Base-by-base conservation (phyloP, 2,797 vertebrate species). In the Pangasius djambal region DNA sequence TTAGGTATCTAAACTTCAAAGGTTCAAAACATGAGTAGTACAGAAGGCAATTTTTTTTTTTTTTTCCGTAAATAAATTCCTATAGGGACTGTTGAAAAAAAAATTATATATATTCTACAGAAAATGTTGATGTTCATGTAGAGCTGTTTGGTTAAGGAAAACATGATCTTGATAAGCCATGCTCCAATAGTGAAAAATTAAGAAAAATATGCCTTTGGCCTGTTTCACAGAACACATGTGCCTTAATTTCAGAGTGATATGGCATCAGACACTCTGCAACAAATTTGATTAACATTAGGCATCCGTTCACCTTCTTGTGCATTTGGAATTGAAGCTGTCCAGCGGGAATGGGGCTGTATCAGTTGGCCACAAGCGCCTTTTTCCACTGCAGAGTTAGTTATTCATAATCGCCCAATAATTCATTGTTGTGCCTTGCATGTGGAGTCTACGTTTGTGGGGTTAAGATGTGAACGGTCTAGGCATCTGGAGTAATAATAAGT, bases 401-500 rank as follows among this genome's bases (percentile, higher is more conserved):
- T 95, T 95, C 94, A 94, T 94, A 96, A 95, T 96, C 93, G 92
- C 93, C 83, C 93, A 93, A 94, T 95, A 95, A 95, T 90, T 95
- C 94, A 94, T 90, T 95, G 94, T 95, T 91, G 83, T 84, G 89
- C 40, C 79, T 85, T 18, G 93, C 91, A 88, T 91, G 93, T 90
- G 88, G 91, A 94, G 94, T 95, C 94, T 94, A 93, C 92, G 94
- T 94, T 92, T 93, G 92, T 91, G 92, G 93, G 95, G 94, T 94
- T 93, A 89, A 92, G 92, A 94, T 89, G 92, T 92, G 92, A 94
- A 94, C 90, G 92, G 90, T 90, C 94, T 93, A 93, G 93, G 94
- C 93, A 90, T 94, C 82, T 86, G 88, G 89, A 91, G 93, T 86
- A 90, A 91, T 91, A 92, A 93, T 92, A 92, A 87, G 85, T 92